A percentile compares a stretch with the other conserved stretches of the same genome.
Evolutionary conservation across 2,113 vertebrate genomes (phyloP).

Genomic region (Gulo gulo): DNA sequence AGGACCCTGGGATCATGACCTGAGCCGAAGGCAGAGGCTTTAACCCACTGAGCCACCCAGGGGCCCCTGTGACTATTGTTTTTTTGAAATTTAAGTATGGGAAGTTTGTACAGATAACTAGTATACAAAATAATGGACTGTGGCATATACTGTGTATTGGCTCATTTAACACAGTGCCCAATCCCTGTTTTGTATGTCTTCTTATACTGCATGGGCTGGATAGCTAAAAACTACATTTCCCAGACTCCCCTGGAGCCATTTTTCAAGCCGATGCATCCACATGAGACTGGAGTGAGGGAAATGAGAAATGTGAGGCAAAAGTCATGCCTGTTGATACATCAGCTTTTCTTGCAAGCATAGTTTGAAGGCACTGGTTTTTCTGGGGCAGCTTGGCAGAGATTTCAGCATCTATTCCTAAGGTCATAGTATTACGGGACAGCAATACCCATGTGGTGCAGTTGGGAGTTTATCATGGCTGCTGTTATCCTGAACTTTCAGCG

Average conservation of each 20-base stretch:
- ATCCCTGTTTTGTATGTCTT: not conserved
- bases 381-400: not conserved
- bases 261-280: not conserved
- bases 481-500: not conserved
- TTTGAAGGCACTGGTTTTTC: not conserved
- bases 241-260: not conserved
- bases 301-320: not conserved
- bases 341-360: not conserved
- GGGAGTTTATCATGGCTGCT: not conserved
- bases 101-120: not conserved
- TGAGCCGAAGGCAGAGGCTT: too few relatives aligned
- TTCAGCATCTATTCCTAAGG: not conserved
- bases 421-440: not conserved
- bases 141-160: not conserved
- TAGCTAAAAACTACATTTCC: not conserved
- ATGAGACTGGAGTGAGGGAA: not conserved
- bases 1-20: too few relatives aligned
- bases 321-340: not conserved
- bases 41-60: too few relatives aligned
- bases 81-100: not conserved
- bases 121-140: not conserved
- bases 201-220: not conserved
- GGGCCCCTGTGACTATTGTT: not conserved
- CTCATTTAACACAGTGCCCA: not conserved
- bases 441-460: not conserved